Base-by-base conservation (phyloP, 2,113 vertebrate species). In the Saccopteryx bilineata region DNA sequence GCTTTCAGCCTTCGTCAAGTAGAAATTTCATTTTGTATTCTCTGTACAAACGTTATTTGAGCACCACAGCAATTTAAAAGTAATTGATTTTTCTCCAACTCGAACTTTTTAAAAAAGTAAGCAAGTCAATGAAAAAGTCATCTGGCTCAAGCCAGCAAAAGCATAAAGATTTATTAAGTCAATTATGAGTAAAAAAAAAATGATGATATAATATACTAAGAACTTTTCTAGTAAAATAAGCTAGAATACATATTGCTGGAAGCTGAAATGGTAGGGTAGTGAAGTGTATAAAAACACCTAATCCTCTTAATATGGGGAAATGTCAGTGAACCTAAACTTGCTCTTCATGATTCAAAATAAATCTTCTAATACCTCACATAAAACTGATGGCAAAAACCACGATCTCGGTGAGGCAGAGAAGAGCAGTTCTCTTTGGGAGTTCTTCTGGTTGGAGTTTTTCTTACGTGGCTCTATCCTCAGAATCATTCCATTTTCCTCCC, bases 21-120 rank as follows among this genome's bases (percentile, higher is more conserved):
- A 93, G 78, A 96, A 90, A 92, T 90, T 85, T 91, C 50, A 80
- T 72, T 94, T 87, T 71, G n/a, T 85, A 60, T 91, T 90, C 58
- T 92, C 66, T 90, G 90, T 87, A 66, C 87, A 88, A 76, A 76
- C 87, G 60, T 66, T 93, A 63, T 78, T 90, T 1, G 56, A 85
- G 72, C 52, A 87, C 60, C 76, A 50, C 2, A 33, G 11, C 39
- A 13, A 87, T 84, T 91, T 83, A 86, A 96, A 95, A 88, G 58
- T 66, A 89, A 95, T 71, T 92, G 75, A 71, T 92, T 87, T 94
- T 94, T 75, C n/a, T 48, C 46, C 52, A 84, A 93, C 83, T 90
- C 26, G 39, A 46, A 72, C 91, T 81, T 81, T 39, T 28, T 4
- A 3, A 75, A 93, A 69, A 24, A 87, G 50, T 69, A 91, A 71